A percentile compares a stretch with the other conserved stretches of the same genome.
These are phyloP conservation scores for Harpagifer antarcticus DNA, from an alignment of 2,797 vertebrate species.

Conservation along the genomic window DNA sequence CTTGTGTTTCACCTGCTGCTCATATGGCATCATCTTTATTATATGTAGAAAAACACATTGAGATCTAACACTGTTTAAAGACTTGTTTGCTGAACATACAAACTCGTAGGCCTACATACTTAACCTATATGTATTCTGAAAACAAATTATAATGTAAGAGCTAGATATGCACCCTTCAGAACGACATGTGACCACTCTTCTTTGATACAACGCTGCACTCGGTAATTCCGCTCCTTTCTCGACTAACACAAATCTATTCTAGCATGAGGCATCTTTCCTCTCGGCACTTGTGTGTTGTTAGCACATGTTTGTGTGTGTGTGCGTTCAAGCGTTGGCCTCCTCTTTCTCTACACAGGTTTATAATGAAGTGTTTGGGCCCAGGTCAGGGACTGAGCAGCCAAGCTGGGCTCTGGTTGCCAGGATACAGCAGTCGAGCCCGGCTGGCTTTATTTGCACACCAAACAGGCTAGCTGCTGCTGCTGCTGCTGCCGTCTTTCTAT, in stretches of 20 bases:
- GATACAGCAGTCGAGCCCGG: conserved; percentile 83
- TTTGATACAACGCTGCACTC: conserved; percentile 18
- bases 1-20: conserved; percentile 48
- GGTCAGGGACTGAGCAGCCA: conserved; percentile 84
- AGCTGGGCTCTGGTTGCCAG: conserved; percentile 85
- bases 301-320: conserved; percentile 19
- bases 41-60: conserved; percentile 1
- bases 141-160: not conserved
- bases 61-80: conserved; percentile 8
- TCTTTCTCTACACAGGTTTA: conserved; percentile 81
- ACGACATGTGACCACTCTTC: conserved; percentile 16
- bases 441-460: conserved; percentile 86
- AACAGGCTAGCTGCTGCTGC: conserved; percentile 72
- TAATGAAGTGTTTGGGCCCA: conserved; percentile 89
- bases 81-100: conserved; percentile 15
- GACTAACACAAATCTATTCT: conserved; percentile 13
- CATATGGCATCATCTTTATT: conserved; percentile 8
- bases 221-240: conserved; percentile 20
- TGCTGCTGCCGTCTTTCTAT: conserved; percentile 36
- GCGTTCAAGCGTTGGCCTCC: conserved; percentile 74
- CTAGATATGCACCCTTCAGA: not conserved
- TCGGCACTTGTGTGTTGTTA: conserved; percentile 37
- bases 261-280: conserved; percentile 42
- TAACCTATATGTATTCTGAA: not conserved
- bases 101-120: not conserved